phyloP scores from a whole-genome alignment of 2,113 vertebrate species.

The Columba livia region DNA sequence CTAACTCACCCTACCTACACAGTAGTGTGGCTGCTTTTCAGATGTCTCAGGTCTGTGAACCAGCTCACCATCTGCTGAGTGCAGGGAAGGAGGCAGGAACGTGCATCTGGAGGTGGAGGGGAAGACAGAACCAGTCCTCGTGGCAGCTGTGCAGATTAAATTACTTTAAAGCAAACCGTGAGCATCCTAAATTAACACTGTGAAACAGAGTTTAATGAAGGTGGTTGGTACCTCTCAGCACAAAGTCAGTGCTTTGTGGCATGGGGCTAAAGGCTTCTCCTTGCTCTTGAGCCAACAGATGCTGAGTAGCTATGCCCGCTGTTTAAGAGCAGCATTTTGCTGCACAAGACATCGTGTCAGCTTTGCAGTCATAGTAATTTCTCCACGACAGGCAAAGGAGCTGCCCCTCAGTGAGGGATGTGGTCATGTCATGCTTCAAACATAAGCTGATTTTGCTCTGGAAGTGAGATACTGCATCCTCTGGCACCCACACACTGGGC shows the following conservation, averaged over 20 bases:
- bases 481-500: neutral
- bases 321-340: neutral
- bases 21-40: neutral
- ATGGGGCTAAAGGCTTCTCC: neutral
- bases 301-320: neutral
- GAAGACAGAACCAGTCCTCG: rapidly evolving
- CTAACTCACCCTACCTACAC: neutral
- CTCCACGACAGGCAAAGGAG: neutral
- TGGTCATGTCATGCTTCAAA: neutral
- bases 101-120: neutral
- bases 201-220: neutral
- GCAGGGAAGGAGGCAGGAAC: neutral
- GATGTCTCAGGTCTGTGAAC: neutral
- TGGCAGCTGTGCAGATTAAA: neutral
- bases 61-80: neutral
- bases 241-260: neutral
- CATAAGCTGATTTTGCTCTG: constrained; percentile 50
- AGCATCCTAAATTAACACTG: neutral
- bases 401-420: neutral
- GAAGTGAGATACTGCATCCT: neutral
- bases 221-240: neutral
- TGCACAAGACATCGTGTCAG: neutral
- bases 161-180: neutral
- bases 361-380: neutral
- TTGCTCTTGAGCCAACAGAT: neutral